Percentiles rank a stretch among this genome's conserved stretches.
These are phyloP conservation scores for Hippoglossus hippoglossus DNA, from an alignment of 2,797 vertebrate genomes.

Conservation along the genomic window DNA sequence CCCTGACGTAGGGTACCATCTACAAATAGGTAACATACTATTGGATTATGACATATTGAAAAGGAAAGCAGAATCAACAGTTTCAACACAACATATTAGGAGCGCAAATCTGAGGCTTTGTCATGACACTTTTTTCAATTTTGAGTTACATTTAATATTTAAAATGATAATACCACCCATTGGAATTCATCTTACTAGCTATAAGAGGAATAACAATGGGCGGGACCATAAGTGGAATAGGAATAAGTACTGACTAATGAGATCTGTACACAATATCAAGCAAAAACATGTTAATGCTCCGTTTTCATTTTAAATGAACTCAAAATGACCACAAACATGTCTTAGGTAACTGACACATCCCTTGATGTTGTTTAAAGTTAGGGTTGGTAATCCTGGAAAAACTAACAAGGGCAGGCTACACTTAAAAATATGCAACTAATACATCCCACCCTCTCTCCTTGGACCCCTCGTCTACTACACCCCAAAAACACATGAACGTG, in stretches of 20 bases:
- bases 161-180: neutral
- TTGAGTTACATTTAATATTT: neutral
- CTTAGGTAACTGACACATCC: neutral
- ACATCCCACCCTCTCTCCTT: no score
- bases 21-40: neutral
- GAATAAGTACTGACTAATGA: neutral
- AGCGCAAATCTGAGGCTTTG: neutral
- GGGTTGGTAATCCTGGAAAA: no score
- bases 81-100: neutral
- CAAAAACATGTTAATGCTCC: neutral
- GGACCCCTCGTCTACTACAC: no score
- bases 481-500: no score
- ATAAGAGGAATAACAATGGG: no score
- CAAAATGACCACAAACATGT: neutral
- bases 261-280: neutral
- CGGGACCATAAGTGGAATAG: no score
- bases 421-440: no score
- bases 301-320: constrained; percentile 8
- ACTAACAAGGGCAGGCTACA: no score
- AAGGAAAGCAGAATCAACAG: neutral
- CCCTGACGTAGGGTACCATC: constrained; percentile 6
- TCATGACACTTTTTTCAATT: neutral
- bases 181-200: neutral
- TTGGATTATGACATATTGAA: neutral
- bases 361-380: neutral